Evolutionary conservation across 2,888 invertebrate species (phyloP).

Genomic region (Stenichneumon culpator): DNA sequence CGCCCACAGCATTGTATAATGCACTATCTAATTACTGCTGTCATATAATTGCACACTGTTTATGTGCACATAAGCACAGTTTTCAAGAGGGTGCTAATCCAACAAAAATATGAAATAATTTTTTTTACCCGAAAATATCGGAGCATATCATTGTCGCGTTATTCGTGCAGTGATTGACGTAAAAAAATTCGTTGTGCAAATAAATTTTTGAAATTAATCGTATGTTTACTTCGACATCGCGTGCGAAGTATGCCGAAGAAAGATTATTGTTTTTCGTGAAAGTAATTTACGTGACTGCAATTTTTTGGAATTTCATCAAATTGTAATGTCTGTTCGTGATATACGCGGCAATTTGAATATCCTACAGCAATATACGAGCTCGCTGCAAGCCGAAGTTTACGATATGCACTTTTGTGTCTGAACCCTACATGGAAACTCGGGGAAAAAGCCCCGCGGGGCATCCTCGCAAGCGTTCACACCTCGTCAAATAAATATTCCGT

Average conservation of each 20-base stretch:
- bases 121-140: not conserved
- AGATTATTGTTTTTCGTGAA: no score
- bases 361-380: not conserved
- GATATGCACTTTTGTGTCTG: constrained; percentile 4
- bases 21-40: not conserved
- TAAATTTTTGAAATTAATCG: not conserved
- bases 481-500: constrained; percentile 54
- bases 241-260: no score
- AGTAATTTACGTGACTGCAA: no score
- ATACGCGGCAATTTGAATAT: not conserved
- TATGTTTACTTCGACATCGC: not conserved
- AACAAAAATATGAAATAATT: not conserved
- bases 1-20: not conserved
- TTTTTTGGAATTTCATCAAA: not conserved
- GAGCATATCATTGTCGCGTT: not conserved
- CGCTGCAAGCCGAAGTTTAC: not conserved
- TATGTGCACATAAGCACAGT: not conserved
- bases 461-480: constrained; percentile 59
- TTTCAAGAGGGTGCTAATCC: not conserved
- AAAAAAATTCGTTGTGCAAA: not conserved
- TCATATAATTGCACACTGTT: constrained; percentile 17
- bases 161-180: not conserved
- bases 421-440: constrained; percentile 13
- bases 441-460: constrained; percentile 51
- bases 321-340: not conserved